Evolutionary conservation across 2,113 vertebrate species (phyloP), one percentile per base, ranked within the genome.

Genomic region (Cryptotis parvus): DNA sequence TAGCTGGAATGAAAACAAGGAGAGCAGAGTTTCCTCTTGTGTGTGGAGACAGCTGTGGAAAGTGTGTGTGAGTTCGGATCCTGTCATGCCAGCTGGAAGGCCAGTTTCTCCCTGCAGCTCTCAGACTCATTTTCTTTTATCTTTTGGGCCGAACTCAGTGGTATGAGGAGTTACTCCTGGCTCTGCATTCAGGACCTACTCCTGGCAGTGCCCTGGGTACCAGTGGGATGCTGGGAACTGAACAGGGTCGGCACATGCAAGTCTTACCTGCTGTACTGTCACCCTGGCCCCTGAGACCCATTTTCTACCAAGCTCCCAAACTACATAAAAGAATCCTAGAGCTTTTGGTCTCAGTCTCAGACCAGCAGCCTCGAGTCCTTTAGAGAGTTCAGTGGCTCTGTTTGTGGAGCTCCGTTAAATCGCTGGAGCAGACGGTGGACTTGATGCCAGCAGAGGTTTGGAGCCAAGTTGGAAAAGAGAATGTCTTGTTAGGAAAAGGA

Each of bases 401-500:
- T 63, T 76, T 84, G 18, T 45, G 69, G 73, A 85, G 61, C 82
- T 14, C 65, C 81, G 82, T 18, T n/a, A 72, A 63, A 31, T 76
- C 87, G 45, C 9, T 16, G 39, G 75, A 77, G 75, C 61, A 72
- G 70, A 91, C 11, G 3, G 86, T 72, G 22, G 4, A 37, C 74
- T 37, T 65, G 65, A 74, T 31, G 12, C 70, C 24, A 43, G 39
- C 58, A 90, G 85, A 88, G 61, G 39, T 52, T 76, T 76, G 77
- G 29, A 52, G 68, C 72, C 68, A 86, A 68, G 35, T 93, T 3
- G 85, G 70, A 68, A 80, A 90, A 83, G 33, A 77, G 20, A 55
- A 84, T 33, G n/a, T 76, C 85, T 95, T 4, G 0, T 79, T 90
- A 93, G 75, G 93, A 83, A 93, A 87, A 85, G 61, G 65, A 55